These are phyloP conservation scores for Aix galericulata DNA, from an alignment of 2,113 vertebrate genomes.

Conservation along the genomic window DNA sequence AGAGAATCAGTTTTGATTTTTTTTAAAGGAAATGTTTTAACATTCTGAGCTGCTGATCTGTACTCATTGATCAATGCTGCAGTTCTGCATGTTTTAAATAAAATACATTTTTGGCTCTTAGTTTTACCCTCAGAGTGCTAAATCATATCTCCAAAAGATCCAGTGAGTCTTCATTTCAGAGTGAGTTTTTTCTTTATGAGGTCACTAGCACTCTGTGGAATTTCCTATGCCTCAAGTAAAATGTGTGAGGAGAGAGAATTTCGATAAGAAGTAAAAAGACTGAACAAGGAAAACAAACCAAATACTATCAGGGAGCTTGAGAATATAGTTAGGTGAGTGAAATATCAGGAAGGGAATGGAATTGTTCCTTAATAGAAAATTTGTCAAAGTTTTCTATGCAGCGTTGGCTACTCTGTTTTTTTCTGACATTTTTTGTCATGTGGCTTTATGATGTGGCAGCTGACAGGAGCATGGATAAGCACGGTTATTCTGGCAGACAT, in stretches of 20 bases:
- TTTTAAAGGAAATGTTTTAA: background rate
- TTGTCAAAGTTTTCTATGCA: background rate
- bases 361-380: background rate
- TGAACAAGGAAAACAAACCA: background rate
- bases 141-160: background rate
- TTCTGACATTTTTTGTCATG: background rate
- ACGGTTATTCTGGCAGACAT: background rate
- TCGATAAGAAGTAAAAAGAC: background rate
- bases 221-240: background rate
- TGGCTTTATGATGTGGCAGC: conserved; percentile 6
- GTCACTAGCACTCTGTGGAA: background rate
- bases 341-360: background rate
- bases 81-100: background rate
- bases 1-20: background rate
- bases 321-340: background rate
- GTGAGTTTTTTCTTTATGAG: background rate
- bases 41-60: background rate
- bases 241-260: background rate
- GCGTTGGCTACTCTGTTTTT: background rate
- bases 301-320: background rate
- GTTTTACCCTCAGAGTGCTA: background rate
- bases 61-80: background rate
- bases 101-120: background rate
- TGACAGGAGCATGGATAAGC: background rate
- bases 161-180: background rate